Percentiles rank a stretch among this genome's conserved stretches.
These are phyloP conservation scores for Acanthochromis polyacanthus DNA, from an alignment of 2,113 vertebrate genomes.

Conservation along the genomic window DNA sequence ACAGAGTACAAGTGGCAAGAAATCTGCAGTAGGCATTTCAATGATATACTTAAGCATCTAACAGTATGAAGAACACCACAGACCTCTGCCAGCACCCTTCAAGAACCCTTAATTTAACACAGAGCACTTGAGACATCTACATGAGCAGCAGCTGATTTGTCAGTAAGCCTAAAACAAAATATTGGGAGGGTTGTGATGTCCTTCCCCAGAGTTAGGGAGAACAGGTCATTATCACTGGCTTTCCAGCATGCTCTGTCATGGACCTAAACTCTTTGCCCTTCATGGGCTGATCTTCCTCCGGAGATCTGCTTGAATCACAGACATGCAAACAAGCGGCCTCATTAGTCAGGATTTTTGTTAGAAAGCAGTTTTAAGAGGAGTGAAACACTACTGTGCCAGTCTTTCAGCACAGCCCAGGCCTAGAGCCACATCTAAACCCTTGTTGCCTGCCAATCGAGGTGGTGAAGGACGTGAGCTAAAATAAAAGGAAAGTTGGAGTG, in stretches of 20 bases:
- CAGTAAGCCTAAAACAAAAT: slow-evolving; percentile 18
- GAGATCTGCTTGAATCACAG: slow-evolving; percentile 32
- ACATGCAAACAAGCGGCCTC: slow-evolving; percentile 30
- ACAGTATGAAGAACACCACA: background rate
- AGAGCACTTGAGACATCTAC: slow-evolving; percentile 32
- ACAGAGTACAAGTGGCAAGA: background rate
- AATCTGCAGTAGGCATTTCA: slow-evolving; percentile 19
- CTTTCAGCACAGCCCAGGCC: slow-evolving; percentile 15
- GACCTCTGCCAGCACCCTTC: slow-evolving; percentile 24
- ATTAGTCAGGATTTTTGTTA: slow-evolving; percentile 37
- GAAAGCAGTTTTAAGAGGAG: slow-evolving; percentile 29
- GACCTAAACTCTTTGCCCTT: slow-evolving; percentile 31
- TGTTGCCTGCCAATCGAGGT: slow-evolving; percentile 69
- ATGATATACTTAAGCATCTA: slow-evolving; percentile 14
- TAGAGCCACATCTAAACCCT: slow-evolving; percentile 45
- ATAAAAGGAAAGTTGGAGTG: slow-evolving; percentile 68
- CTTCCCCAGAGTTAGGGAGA: slow-evolving; percentile 1
- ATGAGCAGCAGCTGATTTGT: slow-evolving; percentile 25
- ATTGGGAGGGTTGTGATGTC: background rate
- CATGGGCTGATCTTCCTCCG: slow-evolving; percentile 21
- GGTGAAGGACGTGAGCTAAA: slow-evolving; percentile 82
- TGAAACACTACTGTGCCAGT: slow-evolving; percentile 26
- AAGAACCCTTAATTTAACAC: slow-evolving; percentile 48
- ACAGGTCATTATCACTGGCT: slow-evolving; percentile 2
- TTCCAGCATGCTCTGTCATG: slow-evolving; percentile 1